Evolutionary conservation across 2,113 vertebrate genomes (phyloP).

Genomic region (Gallinago paraguaiae): DNA sequence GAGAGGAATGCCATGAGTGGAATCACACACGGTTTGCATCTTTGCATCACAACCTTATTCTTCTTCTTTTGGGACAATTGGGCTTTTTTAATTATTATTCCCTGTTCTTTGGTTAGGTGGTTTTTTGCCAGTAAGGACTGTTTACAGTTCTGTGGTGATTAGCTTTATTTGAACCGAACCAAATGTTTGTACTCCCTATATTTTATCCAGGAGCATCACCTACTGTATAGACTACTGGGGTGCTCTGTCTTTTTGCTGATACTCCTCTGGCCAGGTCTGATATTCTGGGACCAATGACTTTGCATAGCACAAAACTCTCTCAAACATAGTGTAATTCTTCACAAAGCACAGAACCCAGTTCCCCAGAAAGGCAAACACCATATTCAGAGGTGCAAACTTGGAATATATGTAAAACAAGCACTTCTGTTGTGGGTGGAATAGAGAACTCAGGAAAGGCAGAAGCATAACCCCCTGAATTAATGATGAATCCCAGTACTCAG

Average conservation of each 20-base stretch:
- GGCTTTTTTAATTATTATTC: neutral
- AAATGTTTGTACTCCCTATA: neutral
- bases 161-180: neutral
- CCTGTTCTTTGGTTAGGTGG: neutral
- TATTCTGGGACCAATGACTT: neutral
- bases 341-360: neutral
- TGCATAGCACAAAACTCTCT: neutral
- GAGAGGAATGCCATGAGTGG: neutral
- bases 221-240: neutral
- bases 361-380: neutral
- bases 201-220: neutral
- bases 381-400: neutral
- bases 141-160: neutral
- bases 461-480: conserved; percentile 41
- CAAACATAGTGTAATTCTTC: neutral
- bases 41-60: neutral
- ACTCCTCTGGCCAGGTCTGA: neutral
- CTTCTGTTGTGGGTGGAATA: neutral
- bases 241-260: neutral
- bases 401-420: neutral
- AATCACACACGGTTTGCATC: neutral
- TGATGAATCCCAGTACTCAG: conserved; percentile 36
- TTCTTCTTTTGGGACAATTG: neutral
- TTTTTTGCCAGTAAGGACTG: neutral
- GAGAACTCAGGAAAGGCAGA: conserved; percentile 2